phyloP scores from a whole-genome alignment of 2,888 invertebrate genomes.

The Pachymerium ferrugineum region DNA sequence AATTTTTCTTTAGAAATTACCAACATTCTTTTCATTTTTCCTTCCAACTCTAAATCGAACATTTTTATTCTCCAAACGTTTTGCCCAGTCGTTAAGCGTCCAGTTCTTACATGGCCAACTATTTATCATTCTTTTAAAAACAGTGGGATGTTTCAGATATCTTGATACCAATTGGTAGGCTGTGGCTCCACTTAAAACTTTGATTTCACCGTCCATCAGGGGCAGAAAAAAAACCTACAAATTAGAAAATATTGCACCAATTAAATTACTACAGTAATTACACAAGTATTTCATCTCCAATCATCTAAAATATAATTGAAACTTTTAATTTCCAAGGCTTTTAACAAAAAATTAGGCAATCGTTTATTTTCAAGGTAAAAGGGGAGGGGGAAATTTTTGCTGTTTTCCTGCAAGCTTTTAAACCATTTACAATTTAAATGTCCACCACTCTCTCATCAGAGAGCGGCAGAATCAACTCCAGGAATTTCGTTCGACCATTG shows the following conservation, averaged over 20 bases:
- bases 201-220: neutral
- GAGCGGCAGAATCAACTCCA: neutral
- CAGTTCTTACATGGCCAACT: slow-evolving; percentile 35
- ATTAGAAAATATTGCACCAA: neutral
- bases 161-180: neutral
- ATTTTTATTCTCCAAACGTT: slow-evolving; percentile 51
- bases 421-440: neutral
- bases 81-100: slow-evolving; percentile 56
- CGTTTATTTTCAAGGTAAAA: too few relatives aligned
- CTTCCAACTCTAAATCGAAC: slow-evolving; percentile 32
- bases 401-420: too few relatives aligned
- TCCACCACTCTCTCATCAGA: neutral
- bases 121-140: slow-evolving; percentile 34
- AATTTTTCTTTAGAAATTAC: too few relatives aligned
- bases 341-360: too few relatives aligned
- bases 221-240: too few relatives aligned
- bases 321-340: too few relatives aligned
- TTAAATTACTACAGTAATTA: neutral
- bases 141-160: slow-evolving; percentile 31
- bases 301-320: too few relatives aligned
- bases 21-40: neutral
- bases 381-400: too few relatives aligned
- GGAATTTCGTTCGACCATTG: neutral
- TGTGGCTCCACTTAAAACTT: too few relatives aligned
- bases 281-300: too few relatives aligned